These are phyloP conservation scores for Syrmaticus mikado DNA, from an alignment of 2,113 vertebrate genomes.

Conservation along the genomic window DNA sequence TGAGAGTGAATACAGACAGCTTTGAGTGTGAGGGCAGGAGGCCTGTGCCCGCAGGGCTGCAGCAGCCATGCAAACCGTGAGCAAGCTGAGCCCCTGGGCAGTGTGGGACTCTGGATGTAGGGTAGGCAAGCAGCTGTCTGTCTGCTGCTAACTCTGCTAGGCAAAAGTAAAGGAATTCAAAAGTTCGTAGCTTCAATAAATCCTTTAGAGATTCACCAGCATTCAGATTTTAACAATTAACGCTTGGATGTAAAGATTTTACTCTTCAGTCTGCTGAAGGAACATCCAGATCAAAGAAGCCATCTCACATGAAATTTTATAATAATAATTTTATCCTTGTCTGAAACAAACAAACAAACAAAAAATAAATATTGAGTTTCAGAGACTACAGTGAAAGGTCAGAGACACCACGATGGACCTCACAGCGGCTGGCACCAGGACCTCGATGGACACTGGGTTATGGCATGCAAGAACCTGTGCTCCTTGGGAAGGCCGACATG, in stretches of 20 bases:
- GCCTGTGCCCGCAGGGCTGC: background rate
- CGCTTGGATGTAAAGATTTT: background rate
- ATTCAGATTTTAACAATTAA: background rate
- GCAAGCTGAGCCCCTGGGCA: background rate
- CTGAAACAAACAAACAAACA: background rate
- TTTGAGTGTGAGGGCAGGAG: background rate
- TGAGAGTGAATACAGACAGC: background rate
- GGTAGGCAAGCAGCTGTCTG: background rate
- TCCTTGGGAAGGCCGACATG: constrained; percentile 53
- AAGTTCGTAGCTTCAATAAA: background rate
- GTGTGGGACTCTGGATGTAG: background rate
- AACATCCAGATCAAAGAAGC: background rate
- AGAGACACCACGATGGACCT: background rate
- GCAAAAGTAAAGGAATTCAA: background rate
- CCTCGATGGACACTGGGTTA: background rate
- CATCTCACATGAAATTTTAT: background rate
- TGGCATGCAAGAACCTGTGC: background rate
- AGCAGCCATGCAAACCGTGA: accelerated
- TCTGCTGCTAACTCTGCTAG: accelerated
- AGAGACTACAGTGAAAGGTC: background rate
- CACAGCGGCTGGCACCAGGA: background rate
- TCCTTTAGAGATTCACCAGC: background rate
- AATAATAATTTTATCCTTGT: background rate
- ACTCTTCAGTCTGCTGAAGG: background rate
- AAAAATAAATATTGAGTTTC: background rate